Evolutionary conservation across 2,797 vertebrate genomes (phyloP), one percentile per base, ranked within the genome.

Genomic region (Chrysolophus pictus): DNA sequence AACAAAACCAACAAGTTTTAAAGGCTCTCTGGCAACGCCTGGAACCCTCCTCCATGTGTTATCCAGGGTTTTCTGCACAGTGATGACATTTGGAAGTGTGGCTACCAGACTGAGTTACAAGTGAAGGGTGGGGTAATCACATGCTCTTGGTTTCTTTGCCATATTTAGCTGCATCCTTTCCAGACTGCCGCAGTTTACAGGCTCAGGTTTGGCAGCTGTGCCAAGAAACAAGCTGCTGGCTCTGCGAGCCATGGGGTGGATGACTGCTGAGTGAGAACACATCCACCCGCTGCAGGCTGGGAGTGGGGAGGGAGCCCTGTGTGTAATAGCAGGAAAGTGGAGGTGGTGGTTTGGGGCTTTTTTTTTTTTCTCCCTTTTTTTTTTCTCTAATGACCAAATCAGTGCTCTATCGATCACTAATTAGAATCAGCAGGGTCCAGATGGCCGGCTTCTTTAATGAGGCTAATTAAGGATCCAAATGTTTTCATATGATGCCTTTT

Each of bases 211-310:
- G 28, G 89, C 3, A 46, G 37, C 82, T 65, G 76, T 97, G 97
- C 97, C 97, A 97, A 97, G 92, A 90, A 93, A 95, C 28, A 95
- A 96, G 96, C 96, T 96, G 88, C 78, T 97, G 96, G 96, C 96
- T 37, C 95, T 76, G 17, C 73, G 92, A 53, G 86, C 91, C 72
- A 86, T 35, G 62, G 95, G 95, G 95, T 93, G 94, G 97, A 97
- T 78, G 95, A 92, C 88, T 93, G 76, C 95, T 95, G 97, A 96
- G 87, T 87, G 96, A 88, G 94, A 97, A 93, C 59, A 58, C 92
- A 85, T 94, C 94, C 92, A 88, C 83, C 69, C 87, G 79, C 83
- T 85, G 69, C 90, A 68, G 80, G 56, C 68, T 4, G 76, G 83
- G 92, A 95, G 95, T 73, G 53, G 94, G 94, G 77, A 80, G 58